phyloP scores from a whole-genome alignment of 2,888 invertebrate species.

The Salpingus planirostris region DNA sequence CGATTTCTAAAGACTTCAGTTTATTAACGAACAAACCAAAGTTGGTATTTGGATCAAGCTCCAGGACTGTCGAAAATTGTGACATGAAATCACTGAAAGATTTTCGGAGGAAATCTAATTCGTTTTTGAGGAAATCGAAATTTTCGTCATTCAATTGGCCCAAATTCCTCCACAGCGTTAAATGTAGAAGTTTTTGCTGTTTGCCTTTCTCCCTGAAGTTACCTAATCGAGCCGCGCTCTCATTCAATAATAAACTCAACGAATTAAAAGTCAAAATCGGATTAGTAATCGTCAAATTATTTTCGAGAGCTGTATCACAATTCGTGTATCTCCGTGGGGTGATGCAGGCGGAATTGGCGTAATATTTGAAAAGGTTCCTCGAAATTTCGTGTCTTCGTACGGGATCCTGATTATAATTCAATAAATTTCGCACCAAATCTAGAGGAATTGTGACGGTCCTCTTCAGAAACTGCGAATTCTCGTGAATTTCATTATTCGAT shows the following conservation, averaged over 20 bases:
- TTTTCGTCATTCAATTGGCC: constrained; percentile 43
- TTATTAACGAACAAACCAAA: no score
- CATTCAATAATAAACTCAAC: constrained; percentile 20
- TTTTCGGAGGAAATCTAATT: constrained; percentile 18
- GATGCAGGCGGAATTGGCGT: constrained; percentile 25
- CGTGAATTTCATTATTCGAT: no score
- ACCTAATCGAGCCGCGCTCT: constrained; percentile 39
- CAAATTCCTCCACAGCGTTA: constrained; percentile 54
- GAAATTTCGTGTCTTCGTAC: constrained; percentile 29
- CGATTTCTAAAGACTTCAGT: no score
- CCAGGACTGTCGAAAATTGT: constrained; percentile 13
- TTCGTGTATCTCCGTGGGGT: constrained; percentile 18
- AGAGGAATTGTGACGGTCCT: no score
- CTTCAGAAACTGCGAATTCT: no score
- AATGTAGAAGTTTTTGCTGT: constrained; percentile 45
- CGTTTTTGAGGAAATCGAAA: constrained; percentile 39
- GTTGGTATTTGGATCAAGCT: no score
- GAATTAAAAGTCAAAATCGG: neutral
- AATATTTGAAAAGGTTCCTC: constrained; percentile 23
- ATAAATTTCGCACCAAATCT: no score
- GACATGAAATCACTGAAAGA: constrained; percentile 18
- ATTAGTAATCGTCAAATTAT: no score
- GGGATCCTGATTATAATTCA: no score
- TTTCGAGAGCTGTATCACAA: constrained; percentile 8
- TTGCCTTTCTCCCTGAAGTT: constrained; percentile 43